A percentile compares a stretch with the other conserved stretches of the same genome.
Evolutionary conservation across 2,888 invertebrate species (phyloP).

Genomic region (Lasioglossum zephyrum): DNA sequence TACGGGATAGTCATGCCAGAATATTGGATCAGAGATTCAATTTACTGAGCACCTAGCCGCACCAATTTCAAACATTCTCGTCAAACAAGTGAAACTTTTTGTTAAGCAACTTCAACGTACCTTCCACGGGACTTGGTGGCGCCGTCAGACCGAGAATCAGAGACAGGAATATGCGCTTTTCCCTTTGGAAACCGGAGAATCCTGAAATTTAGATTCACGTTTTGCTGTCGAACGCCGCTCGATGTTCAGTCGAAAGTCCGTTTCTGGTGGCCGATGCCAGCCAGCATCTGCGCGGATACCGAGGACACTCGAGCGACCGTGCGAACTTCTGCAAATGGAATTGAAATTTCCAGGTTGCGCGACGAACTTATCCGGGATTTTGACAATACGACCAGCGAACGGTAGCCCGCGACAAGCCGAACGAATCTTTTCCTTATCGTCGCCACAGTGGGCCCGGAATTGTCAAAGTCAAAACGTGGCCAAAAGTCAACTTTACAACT

Average conservation of each 20-base stretch:
- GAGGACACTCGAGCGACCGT: conserved; percentile 27
- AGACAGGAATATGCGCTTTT: conserved; percentile 3
- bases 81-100: conserved; percentile 10
- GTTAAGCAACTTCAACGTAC: neutral
- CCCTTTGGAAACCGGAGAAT: too few species aligned
- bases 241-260: neutral
- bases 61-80: neutral
- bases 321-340: conserved; percentile 54
- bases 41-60: neutral
- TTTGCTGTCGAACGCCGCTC: conserved; percentile 18
- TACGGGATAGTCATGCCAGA: neutral
- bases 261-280: conserved; percentile 7
- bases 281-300: neutral
- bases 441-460: neutral
- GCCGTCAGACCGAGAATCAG: neutral
- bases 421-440: conserved; percentile 3
- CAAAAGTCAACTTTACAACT: too few species aligned
- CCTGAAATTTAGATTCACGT: conserved; percentile 8
- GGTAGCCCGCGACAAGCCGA: neutral
- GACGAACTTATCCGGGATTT: conserved; percentile 27
- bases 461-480: too few species aligned
- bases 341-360: conserved; percentile 56
- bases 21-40: neutral
- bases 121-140: neutral
- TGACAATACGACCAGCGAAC: neutral